These are phyloP conservation scores for Muntiacus reevesi DNA, from an alignment of 2,113 vertebrate genomes.

Conservation along the genomic window DNA sequence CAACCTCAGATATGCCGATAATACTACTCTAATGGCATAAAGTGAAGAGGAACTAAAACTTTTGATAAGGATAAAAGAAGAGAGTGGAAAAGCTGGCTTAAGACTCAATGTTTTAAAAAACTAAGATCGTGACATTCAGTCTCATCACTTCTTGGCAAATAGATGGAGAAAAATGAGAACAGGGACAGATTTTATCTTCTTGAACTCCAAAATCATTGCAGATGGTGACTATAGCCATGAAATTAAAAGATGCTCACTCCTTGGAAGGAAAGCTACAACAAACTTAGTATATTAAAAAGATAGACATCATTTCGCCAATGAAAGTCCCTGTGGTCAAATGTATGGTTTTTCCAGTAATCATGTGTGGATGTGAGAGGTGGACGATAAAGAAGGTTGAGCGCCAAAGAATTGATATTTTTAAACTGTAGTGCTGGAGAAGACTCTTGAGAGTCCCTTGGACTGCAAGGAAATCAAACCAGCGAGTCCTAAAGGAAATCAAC, in stretches of 20 bases:
- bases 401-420: neutral
- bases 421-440: neutral
- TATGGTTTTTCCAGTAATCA: neutral
- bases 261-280: neutral
- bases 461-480: neutral
- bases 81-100: neutral
- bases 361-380: neutral
- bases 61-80: neutral
- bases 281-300: neutral
- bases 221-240: neutral
- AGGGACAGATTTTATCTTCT: neutral
- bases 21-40: neutral
- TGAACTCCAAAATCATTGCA: neutral
- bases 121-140: neutral
- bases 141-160: neutral
- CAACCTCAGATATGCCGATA: neutral
- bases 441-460: neutral
- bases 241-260: neutral
- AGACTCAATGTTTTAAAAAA: neutral
- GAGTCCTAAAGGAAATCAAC: neutral
- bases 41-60: neutral
- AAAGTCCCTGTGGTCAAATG: neutral
- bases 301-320: neutral
- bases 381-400: neutral
- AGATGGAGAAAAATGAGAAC: neutral